phyloP scores from a whole-genome alignment of 2,888 invertebrate genomes.

The Teleogryllus oceanicus region DNA sequence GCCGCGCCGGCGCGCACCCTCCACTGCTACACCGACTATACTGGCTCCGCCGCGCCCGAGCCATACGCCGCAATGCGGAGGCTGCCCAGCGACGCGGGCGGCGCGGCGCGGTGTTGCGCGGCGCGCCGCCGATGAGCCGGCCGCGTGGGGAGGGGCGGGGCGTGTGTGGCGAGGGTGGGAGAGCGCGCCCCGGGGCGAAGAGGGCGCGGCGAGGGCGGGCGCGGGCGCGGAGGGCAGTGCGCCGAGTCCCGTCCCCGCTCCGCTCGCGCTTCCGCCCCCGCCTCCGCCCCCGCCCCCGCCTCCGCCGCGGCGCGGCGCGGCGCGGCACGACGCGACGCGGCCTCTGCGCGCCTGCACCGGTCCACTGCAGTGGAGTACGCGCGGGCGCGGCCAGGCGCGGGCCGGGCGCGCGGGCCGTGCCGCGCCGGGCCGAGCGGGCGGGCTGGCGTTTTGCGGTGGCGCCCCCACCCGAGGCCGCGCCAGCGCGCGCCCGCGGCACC shows the following conservation, averaged over 20 bases:
- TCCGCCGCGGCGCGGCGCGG: not conserved
- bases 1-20: constrained; percentile 5
- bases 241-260: too few relatives aligned
- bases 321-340: not conserved
- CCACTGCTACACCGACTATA: not conserved
- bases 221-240: too few relatives aligned
- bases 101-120: not conserved
- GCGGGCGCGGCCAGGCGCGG: not conserved
- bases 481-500: too few relatives aligned
- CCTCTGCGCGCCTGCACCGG: not conserved
- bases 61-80: constrained; percentile 34
- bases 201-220: too few relatives aligned
- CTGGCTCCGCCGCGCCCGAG: not conserved
- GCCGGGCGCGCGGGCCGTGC: not conserved
- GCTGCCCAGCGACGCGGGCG: constrained; percentile 22
- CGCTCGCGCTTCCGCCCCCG: too few relatives aligned
- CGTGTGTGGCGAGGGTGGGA: not conserved
- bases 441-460: not conserved
- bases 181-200: too few relatives aligned
- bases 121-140: constrained; percentile 12
- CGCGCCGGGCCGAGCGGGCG: not conserved
- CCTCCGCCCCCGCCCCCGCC: too few relatives aligned
- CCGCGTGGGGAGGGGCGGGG: not conserved
- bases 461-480: too few relatives aligned
- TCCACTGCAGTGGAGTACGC: not conserved